Evolutionary conservation across 2,888 invertebrate genomes (phyloP), one percentile per base, ranked within the genome.

Genomic region (Trimorus sp.): DNA sequence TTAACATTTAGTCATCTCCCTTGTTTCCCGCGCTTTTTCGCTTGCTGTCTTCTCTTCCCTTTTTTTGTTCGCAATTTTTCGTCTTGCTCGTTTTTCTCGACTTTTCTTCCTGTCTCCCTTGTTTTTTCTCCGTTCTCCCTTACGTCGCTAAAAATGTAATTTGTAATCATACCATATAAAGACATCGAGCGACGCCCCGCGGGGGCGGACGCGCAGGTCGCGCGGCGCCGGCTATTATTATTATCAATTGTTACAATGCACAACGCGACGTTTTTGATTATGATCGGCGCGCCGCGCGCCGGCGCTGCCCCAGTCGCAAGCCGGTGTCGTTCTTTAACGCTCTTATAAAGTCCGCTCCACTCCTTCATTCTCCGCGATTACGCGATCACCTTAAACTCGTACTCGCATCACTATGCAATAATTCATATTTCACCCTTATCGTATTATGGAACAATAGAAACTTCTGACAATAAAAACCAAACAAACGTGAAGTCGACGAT

Each of bases 371-470:
- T 63, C 51, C 45, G 58, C 48, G 51, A 51, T 15, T 51, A 51
- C 68, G 58, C 62, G 58, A 40, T 76, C 60, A 62, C 56, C 62
- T 65, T 76, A 76, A 70, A 70, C 26, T 70, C 70, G 71, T 79
- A 59, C 68, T 83, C 69, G 59, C 58, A 80, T 73, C 83, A 79
- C 75, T 84, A 85, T 86, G 87, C 88, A 89, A 89, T 90, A 90
- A 86, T 90, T 89, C 89, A 90, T 89, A 90, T 90, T 90, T 87
- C 85, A 87, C 83, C 87, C 88, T 90, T 90, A 89, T 89, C 87
- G 84, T 90, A 90, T 89, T 91, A 91, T 91, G 91, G 90, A 91
- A 91, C 91, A 91, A 91, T 91, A 91, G 91, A 91, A 91, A 91
- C 90, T 91, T 91, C 89, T 91, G 91, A 91, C 88, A 91, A 90